Base-by-base conservation (phyloP, 2,888 invertebrate species). In the Odontomyia ornata region DNA sequence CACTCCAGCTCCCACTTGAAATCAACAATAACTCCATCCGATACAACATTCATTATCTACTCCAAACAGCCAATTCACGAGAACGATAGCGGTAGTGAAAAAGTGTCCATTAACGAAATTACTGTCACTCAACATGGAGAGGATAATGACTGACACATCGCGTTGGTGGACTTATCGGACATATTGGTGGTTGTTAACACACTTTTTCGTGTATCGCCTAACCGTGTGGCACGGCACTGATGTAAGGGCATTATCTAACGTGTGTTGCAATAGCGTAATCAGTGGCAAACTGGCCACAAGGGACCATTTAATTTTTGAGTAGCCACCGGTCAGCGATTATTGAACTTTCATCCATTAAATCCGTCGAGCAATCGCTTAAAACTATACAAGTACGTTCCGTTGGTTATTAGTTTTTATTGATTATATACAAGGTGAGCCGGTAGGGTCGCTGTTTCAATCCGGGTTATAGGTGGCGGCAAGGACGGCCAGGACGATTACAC, bases 61-160 rank as follows among this genome's bases (percentile, higher is more conserved):
- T 21, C 21, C 18, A 52, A 25, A 60, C 60, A 60, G 60, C 21
- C 60, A 60, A 52, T 52, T 52, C 52, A 52, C 52, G 18, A 52
- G 18, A n/a, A 4, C 52, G 52, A 25, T 23, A 25, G 60, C 23
- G 15, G 18, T 60, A 60, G 25, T 25, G 60, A 25, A 60, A 67
- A 62, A 72, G 57, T 69, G 27, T 47, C 69, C 76, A 76, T 76
- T 76, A 76, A 56, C 56, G 15, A 69, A 76, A 76, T 76, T 76
- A 69, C 56, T 76, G 72, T 27, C 71, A 27, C 43, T 60, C 64
- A 72, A 43, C 36, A 46, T 67, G 23, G 46, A 28, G 25, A 28
- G 72, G 52, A 28, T 57, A 56, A 72, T 72, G 72, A 72, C 23
- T 56, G 23, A 52, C 72, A 56, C 56, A 23, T 72, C 21, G 52